phyloP scores from a whole-genome alignment of 2,888 invertebrate genomes.

The Dryococelus australis region DNA sequence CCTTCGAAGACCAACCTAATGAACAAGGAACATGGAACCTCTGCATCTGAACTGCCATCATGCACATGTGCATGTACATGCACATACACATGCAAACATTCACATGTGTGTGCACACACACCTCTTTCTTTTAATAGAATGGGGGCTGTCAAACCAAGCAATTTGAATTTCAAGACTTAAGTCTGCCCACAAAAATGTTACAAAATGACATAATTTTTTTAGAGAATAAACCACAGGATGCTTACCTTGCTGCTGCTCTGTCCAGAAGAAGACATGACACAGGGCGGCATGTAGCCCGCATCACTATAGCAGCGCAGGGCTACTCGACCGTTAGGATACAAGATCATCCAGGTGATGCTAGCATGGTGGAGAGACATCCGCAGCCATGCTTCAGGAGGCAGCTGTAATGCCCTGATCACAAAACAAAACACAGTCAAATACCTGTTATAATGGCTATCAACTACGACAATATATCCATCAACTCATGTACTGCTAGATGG shows the following conservation, averaged over 20 bases:
- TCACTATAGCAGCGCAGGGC: slow-evolving; percentile 84
- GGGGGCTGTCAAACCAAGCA: too few relatives aligned
- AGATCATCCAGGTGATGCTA: slow-evolving; percentile 90
- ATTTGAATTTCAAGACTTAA: too few relatives aligned
- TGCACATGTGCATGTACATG: too few relatives aligned
- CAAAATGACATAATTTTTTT: neutral
- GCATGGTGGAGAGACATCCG: slow-evolving; percentile 90
- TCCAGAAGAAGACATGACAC: slow-evolving; percentile 61
- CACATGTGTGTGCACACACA: too few relatives aligned
- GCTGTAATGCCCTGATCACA: slow-evolving; percentile 85
- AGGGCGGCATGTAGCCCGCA: slow-evolving; percentile 86
- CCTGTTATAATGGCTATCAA: too few relatives aligned
- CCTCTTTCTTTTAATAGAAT: too few relatives aligned
- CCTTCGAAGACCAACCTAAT: too few relatives aligned
- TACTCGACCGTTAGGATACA: slow-evolving; percentile 87
- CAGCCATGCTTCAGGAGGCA: slow-evolving; percentile 97
- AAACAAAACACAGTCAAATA: slow-evolving; percentile 33
- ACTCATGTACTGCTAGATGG: too few relatives aligned
- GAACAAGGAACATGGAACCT: too few relatives aligned
- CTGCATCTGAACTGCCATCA: too few relatives aligned
- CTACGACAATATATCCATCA: too few relatives aligned
- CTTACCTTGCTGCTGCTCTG: neutral
- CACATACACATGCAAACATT: too few relatives aligned
- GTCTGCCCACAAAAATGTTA: neutral
- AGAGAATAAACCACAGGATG: neutral